Evolutionary conservation across 2,888 invertebrate genomes (phyloP).

Genomic region (Tanytarsus gracilentus): DNA sequence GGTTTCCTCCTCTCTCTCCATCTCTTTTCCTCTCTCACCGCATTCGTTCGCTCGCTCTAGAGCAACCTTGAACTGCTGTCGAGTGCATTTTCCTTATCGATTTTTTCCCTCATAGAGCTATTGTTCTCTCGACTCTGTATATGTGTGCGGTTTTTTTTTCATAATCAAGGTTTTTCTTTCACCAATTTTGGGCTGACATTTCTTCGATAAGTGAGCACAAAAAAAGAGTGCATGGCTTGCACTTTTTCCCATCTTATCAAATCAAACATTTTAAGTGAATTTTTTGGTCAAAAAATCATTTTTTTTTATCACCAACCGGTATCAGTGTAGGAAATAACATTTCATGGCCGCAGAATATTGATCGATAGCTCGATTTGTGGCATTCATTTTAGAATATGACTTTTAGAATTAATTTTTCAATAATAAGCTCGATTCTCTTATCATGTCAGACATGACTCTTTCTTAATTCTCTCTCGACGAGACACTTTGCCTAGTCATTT

Average conservation of each 20-base stretch:
- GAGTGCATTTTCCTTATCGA: constrained; percentile 29
- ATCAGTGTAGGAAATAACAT: constrained; percentile 7
- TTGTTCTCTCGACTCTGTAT: background rate
- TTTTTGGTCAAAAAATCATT: background rate
- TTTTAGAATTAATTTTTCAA: too few species aligned
- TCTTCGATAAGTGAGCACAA: background rate
- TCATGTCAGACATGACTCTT: too few species aligned
- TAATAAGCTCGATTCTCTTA: too few species aligned
- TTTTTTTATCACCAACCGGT: background rate
- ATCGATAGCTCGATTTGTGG: too few species aligned
- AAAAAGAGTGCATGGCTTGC: background rate
- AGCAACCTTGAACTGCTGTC: constrained; percentile 23
- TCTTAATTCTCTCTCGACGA: too few species aligned
- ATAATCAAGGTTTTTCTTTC: constrained; percentile 6
- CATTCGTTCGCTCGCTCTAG: too few species aligned
- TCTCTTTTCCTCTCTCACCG: constrained; percentile 1
- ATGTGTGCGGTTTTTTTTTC: background rate
- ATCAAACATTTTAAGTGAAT: background rate
- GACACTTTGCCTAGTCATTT: too few species aligned
- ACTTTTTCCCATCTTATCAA: background rate
- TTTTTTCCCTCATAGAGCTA: constrained; percentile 7
- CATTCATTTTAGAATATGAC: too few species aligned
- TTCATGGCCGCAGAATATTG: background rate
- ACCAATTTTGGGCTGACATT: background rate
- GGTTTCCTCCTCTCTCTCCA: background rate